Evolutionary conservation across 2,888 invertebrate genomes (phyloP), one percentile per base, ranked within the genome.

Genomic region (Cantharis nigra): DNA sequence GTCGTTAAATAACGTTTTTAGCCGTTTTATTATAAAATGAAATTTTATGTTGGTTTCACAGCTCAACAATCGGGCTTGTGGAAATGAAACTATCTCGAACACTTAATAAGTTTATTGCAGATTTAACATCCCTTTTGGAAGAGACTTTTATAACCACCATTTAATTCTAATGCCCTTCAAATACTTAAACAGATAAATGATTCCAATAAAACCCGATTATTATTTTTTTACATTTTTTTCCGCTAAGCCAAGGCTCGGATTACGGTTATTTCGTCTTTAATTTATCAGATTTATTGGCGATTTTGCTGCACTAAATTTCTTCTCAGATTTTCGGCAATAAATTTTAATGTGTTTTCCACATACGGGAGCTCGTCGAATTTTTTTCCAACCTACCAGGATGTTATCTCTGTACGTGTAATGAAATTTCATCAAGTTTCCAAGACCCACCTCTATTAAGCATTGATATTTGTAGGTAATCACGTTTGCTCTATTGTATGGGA

Each of bases 371-470:
- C n/a, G 49, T 49, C 49, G 5, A n/a, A 5, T 5, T 13, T 7
- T n/a, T 49, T 33, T 13, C 10, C n/a, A n/a, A 49, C n/a, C 7
- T 2, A n/a, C 7, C n/a, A 67, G 13, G 23, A 67, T 23, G 13
- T 67, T 70, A 70, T 74, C 74, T 74, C n/a, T 1, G n/a, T 49
- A 69, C 62, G 69, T 74, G 62, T 49, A 70, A 74, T 74, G 69
- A 28, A 64, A 73, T 65, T 73, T 73, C 73, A 73, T 69, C 30
- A 26, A 16, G 18, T 73, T 69, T 73, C 69, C 69, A 23, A 62
- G 67, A 63, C 73, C 69, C 63, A 64, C 73, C 33, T 14, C 69
- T 70, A 63, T 74, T 63, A 63, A 28, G 20, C 18, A 67, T 28
- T 74, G 74, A 28, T 69, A 70, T 74, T 74, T 63, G 26, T n/a